Percentiles rank a stretch among this genome's conserved stretches.
Evolutionary conservation across 2,888 invertebrate species (phyloP).

Genomic region (Dasysyrphus albostriatus): DNA sequence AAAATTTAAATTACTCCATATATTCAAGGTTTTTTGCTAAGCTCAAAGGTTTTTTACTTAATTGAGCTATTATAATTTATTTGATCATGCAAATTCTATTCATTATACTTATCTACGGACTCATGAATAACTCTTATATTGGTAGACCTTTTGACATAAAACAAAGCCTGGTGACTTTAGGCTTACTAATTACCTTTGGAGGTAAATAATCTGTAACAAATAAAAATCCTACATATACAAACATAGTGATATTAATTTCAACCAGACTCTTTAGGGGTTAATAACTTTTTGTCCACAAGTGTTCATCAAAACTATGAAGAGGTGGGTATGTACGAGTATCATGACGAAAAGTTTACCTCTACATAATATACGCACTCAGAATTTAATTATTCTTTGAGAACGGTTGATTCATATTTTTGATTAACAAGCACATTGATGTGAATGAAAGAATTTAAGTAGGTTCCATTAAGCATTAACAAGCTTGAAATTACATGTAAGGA

Average conservation of each 20-base stretch:
- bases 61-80: too few relatives aligned
- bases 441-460: neutral
- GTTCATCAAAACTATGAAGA: constrained; percentile 1
- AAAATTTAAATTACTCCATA: too few relatives aligned
- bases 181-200: neutral
- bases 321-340: neutral
- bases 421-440: neutral
- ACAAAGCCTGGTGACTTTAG: too few relatives aligned
- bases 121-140: too few relatives aligned
- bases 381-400: neutral
- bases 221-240: neutral
- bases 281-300: constrained; percentile 3
- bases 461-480: neutral
- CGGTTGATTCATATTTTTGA: neutral
- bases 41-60: too few relatives aligned
- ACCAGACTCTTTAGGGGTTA: neutral
- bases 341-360: neutral
- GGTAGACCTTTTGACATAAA: too few relatives aligned
- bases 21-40: too few relatives aligned
- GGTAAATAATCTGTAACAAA: neutral
- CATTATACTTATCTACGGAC: too few relatives aligned
- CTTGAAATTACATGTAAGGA: neutral
- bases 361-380: too few relatives aligned
- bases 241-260: neutral
- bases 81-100: too few relatives aligned